phyloP scores from a whole-genome alignment of 2,797 vertebrate genomes.

The Sebastiscus tertius region DNA sequence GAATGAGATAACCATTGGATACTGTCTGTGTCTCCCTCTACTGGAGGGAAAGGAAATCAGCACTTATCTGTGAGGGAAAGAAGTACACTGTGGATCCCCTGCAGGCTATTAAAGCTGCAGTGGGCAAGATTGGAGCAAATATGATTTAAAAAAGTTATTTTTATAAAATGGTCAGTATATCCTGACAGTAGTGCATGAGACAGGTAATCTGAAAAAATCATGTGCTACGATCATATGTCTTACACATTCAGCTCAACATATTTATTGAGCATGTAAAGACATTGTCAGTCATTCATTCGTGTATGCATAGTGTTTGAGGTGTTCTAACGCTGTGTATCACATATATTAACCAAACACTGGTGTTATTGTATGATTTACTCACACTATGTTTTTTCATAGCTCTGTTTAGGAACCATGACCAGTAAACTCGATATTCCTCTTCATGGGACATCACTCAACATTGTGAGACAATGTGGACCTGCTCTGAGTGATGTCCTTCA shows the following conservation, averaged over 20 bases:
- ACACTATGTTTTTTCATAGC: not conserved
- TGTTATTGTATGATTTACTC: not conserved
- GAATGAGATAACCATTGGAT: not conserved
- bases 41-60: not conserved
- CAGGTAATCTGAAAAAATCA: too few relatives aligned
- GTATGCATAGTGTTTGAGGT: not conserved
- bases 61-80: not conserved
- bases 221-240: too few relatives aligned
- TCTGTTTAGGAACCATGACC: conserved; percentile 41
- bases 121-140: too few relatives aligned
- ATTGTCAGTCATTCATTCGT: not conserved
- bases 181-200: too few relatives aligned
- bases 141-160: too few relatives aligned
- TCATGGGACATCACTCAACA: conserved; percentile 20
- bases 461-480: conserved; percentile 58
- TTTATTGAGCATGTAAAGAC: not conserved
- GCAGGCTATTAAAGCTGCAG: not conserved
- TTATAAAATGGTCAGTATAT: too few relatives aligned
- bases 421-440: conserved; percentile 56
- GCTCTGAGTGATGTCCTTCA: conserved; percentile 69
- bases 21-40: not conserved
- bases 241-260: not conserved
- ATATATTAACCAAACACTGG: not conserved
- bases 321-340: not conserved
- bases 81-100: not conserved